Conservation (phyloP, 1,140 invertebrate genomes). For the Laupala kohalensis region DNA sequence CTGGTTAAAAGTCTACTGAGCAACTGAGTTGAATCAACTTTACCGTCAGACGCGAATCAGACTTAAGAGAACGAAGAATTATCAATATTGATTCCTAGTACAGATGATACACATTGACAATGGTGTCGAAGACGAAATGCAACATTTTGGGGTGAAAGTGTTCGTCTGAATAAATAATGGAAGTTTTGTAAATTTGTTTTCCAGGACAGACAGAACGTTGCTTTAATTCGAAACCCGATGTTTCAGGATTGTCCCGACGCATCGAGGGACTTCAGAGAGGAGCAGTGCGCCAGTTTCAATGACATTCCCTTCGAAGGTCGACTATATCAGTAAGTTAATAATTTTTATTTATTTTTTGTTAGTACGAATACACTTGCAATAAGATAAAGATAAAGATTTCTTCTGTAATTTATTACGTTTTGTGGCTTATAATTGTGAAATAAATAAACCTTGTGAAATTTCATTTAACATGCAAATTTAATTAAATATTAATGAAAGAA, state of each 20-base stretch:
- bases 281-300: conserved; percentile 77
- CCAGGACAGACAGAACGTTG: background rate
- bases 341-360: too few species aligned
- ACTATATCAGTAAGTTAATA: conserved; percentile 64
- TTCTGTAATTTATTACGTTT: too few species aligned
- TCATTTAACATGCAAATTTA: too few species aligned
- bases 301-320: conserved; percentile 56
- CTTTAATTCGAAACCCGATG: background rate
- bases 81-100: background rate
- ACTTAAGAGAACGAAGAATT: background rate
- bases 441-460: too few species aligned
- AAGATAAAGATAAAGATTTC: too few species aligned
- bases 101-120: background rate
- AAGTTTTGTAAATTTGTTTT: background rate
- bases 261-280: conserved; percentile 63
- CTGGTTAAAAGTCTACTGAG: too few species aligned
- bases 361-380: too few species aligned
- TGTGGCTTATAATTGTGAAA: too few species aligned
- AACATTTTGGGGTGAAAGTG: background rate
- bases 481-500: too few species aligned
- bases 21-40: too few species aligned
- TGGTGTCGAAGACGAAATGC: background rate
- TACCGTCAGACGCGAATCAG: background rate
- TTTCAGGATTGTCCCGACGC: conserved; percentile 61
- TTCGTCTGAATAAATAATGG: background rate